Evolutionary conservation across 2,888 invertebrate species (phyloP).

Genomic region (Galeruca laticollis): DNA sequence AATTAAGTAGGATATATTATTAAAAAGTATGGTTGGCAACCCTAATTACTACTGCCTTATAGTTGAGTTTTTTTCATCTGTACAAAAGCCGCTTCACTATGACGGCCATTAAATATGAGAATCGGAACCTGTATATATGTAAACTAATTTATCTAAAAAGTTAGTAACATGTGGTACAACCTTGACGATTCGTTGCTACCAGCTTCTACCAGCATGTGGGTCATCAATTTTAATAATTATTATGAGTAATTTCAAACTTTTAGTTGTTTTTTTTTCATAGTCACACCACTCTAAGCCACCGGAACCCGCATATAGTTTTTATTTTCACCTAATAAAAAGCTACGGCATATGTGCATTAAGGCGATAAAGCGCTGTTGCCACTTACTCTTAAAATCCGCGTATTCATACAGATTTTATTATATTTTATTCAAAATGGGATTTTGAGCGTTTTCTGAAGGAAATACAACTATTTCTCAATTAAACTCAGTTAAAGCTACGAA

Average conservation of each 20-base stretch:
- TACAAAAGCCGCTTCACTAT: too few species aligned
- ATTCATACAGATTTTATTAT: too few species aligned
- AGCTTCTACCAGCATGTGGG: constrained; percentile 33
- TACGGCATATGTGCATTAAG: constrained; percentile 22
- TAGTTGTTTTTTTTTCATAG: constrained; percentile 19
- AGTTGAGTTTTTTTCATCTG: too few species aligned
- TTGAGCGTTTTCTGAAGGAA: too few species aligned
- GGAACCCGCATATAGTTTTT: constrained; percentile 25
- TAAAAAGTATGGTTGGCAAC: too few species aligned
- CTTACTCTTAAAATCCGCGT: too few species aligned
- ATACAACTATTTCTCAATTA: too few species aligned
- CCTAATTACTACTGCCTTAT: too few species aligned
- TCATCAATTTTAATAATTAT: constrained; percentile 42
- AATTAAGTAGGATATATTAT: too few species aligned
- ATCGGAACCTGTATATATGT: constrained; percentile 1
- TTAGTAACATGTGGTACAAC: constrained; percentile 15
- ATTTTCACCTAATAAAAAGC: constrained; percentile 39
- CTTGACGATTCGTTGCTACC: constrained; percentile 18
- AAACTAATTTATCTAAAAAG: constrained; percentile 8
- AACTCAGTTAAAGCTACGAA: too few species aligned
- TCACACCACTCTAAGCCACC: constrained; percentile 11
- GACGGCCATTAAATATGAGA: too few species aligned
- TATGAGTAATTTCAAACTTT: constrained; percentile 32
- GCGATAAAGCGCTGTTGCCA: constrained; percentile 11
- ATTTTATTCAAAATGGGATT: too few species aligned